Base-by-base conservation (phyloP, 2,113 vertebrate genomes). In the Falcunculus frontatus region DNA sequence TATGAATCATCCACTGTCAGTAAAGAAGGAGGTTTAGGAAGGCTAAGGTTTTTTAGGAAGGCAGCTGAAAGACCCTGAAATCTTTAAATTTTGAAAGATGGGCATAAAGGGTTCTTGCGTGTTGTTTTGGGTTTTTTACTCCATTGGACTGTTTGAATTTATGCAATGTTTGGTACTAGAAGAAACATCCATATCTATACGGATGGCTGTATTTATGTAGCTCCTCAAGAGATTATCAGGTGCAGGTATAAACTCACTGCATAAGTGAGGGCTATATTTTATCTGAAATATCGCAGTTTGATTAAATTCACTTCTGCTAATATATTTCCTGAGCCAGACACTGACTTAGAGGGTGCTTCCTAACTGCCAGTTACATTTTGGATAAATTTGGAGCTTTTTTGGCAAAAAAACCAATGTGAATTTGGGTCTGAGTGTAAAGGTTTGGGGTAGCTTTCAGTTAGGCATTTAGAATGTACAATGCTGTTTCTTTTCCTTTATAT, bases 1-100 rank as follows among this genome's bases (percentile, higher is more conserved):
- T 99, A 97, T 49, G 98, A 37, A 12, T 84, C 44, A 59, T 57
- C 8, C 4, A 7, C 60, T 69, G 13, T 13, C n/a, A 89, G 35
- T 49, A 85, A 59, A 69, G 30, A 47, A 63, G 29, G 16, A 65
- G 62, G 23, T 80, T 46, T 80, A 70, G 85, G 8, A 82, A 62
- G 12, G 42, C 41, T 72, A 26, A 44, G 13, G 16, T 13, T 16
- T 70, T 72, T 44, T 37, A 52, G 37, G 33, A 46, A 69, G 63
- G 33, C 60, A 37, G 22, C 30, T 89, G 46, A 13, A 56, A 76
- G 21, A 56, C 23, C 27, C n/a, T 13, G 32, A 27, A 84, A 47
- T 16, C 14, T 52, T 84, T 39, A 23, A 2, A 33, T 75, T 85
- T 65, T 53, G 19, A 35, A 81, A 84, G 60, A 19, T 25, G 17